These are phyloP conservation scores for Andricus quercusramuli DNA, from an alignment of 2,888 invertebrate genomes.

Conservation along the genomic window DNA sequence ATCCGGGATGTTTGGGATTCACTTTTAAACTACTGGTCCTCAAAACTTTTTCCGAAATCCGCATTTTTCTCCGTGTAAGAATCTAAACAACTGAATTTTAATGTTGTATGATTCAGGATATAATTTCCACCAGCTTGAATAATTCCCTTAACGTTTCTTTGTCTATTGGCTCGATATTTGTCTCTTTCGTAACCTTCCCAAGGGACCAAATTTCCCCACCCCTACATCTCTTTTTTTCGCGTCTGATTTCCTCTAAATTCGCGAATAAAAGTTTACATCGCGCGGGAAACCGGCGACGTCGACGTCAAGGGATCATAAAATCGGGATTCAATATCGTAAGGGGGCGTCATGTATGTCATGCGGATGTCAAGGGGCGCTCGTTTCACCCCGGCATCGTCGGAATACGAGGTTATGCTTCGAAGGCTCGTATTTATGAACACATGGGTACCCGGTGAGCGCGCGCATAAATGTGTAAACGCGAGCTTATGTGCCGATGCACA, in stretches of 20 bases:
- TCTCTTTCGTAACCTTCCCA: conserved; percentile 4
- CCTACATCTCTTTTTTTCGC: conserved; percentile 47
- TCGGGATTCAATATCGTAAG: conserved; percentile 75
- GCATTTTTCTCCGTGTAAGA: too few relatives aligned
- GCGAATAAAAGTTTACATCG: conserved; percentile 78
- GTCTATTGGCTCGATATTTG: conserved; percentile 14
- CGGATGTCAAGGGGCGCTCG: conserved; percentile 58
- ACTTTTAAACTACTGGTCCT: too few relatives aligned
- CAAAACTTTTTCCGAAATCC: too few relatives aligned
- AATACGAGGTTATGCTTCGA: conserved; percentile 51
- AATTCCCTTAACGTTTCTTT: conserved; percentile 1
- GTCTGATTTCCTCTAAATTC: conserved; percentile 75
- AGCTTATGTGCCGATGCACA: conserved; percentile 43
- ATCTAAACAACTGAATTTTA: too few relatives aligned
- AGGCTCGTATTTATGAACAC: conserved; percentile 51
- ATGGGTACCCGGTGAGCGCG: conserved; percentile 42
- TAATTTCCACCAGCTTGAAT: background rate
- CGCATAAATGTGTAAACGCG: conserved; percentile 39
- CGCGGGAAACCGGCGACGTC: conserved; percentile 53
- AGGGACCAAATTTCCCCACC: conserved; percentile 25
- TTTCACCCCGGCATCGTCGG: conserved; percentile 47
- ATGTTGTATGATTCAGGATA: background rate
- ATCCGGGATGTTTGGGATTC: too few relatives aligned
- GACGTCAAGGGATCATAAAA: conserved; percentile 71
- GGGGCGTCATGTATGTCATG: conserved; percentile 58